Evolutionary conservation across 2,888 invertebrate genomes (phyloP), one percentile per base, ranked within the genome.

Genomic region (Malthinus flaveolus): DNA sequence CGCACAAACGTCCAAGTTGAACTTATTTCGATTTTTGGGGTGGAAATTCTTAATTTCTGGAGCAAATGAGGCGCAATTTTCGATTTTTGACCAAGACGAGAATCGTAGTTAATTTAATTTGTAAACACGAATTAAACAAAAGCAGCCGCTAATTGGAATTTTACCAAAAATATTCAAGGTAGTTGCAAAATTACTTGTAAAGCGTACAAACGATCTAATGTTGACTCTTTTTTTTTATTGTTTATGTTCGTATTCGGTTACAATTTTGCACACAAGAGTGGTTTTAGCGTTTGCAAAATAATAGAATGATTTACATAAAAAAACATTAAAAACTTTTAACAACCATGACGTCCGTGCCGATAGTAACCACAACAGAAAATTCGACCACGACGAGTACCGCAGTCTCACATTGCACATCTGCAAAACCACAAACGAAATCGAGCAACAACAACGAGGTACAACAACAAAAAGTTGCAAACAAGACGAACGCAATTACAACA

Each of bases 161-260:
- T 23, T 15, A 42, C 39, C 23, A 23, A 42, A 42, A 42, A 42
- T 42, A 23, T 15, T n/a, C 39, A 6, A 13, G 23, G 39, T 42
- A 23, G 23, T 42, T 42, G 39, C 39, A 42, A 42, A 42, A 42
- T 42, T 42, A 42, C 13, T 42, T 42, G 15, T 23, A 15, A 13
- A 42, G n/a, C 9, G 7, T 39, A 39, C 39, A 39, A 42, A 42
- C 15, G 23, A 15, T n/a, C 39, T 13, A 13, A 23, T 12, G 23
- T n/a, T 15, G 39, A 5, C 5, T 23, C 23, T 42, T 12, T 42
- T 13, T 42, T 42, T 42, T 42, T 15, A 42, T 42, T 42, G 39
- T 42, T 42, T 42, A 42, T 15, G 12, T 12, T 42, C 39, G 39
- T 42, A 15, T 23, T 23, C 23, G 5, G 15, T 23, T 13, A 42